These are phyloP conservation scores for Chironomus riparius DNA, from an alignment of 2,888 invertebrate species.

Conservation along the genomic window DNA sequence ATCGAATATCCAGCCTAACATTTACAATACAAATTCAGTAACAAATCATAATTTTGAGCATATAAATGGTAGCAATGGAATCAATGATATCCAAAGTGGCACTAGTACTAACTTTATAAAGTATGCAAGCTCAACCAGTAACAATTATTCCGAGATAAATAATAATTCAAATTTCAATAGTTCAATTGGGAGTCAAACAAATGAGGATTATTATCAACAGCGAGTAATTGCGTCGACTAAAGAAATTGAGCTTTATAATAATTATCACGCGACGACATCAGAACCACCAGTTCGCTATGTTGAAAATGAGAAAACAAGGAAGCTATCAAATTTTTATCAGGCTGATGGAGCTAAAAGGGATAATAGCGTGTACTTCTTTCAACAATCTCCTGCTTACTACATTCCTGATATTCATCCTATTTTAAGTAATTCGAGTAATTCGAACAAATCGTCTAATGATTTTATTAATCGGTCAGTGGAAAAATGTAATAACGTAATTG, in stretches of 20 bases:
- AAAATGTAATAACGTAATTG: neutral
- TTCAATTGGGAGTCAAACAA: neutral
- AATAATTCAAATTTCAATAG: neutral
- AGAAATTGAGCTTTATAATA: neutral
- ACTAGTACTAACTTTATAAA: neutral
- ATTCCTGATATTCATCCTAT: neutral
- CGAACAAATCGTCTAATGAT: neutral
- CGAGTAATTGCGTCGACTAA: too few species aligned
- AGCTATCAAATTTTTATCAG: neutral
- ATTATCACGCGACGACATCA: neutral
- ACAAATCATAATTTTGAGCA: neutral
- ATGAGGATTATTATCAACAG: neutral
- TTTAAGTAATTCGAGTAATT: neutral
- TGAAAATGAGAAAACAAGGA: neutral
- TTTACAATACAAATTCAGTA: too few species aligned
- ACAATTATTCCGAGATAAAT: neutral
- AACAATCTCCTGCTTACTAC: neutral
- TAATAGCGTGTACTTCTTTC: neutral
- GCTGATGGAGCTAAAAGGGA: neutral
- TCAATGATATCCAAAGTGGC: neutral
- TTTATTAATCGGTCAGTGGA: conserved; percentile 5
- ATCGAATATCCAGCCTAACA: too few species aligned
- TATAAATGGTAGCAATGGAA: neutral
- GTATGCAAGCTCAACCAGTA: neutral
- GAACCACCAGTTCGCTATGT: neutral